phyloP scores from a whole-genome alignment of 2,797 vertebrate species.

The Miichthys miiuy region DNA sequence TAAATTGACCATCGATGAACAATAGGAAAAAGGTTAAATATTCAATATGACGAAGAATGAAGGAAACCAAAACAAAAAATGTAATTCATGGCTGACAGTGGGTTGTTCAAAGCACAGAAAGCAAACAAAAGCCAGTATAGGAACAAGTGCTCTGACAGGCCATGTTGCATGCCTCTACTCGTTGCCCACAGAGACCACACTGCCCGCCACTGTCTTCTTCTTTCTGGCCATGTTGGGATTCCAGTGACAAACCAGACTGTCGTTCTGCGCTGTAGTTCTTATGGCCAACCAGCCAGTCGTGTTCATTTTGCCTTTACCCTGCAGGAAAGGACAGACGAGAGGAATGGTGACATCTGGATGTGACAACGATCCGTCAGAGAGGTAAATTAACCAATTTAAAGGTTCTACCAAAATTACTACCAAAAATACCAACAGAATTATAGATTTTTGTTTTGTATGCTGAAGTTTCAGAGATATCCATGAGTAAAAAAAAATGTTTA shows the following conservation, averaged over 20 bases:
- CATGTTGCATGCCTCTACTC: slow-evolving; percentile 40
- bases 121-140: background rate
- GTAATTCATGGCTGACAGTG: background rate
- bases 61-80: background rate
- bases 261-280: slow-evolving; percentile 92
- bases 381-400: background rate
- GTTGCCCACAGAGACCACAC: slow-evolving; percentile 73
- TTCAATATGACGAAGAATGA: background rate
- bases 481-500: too few species aligned
- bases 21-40: background rate
- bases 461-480: background rate
- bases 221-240: slow-evolving; percentile 82
- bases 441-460: background rate
- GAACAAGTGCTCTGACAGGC: background rate
- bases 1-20: too few species aligned
- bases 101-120: background rate
- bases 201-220: slow-evolving; percentile 72
- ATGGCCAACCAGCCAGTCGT: slow-evolving; percentile 92
- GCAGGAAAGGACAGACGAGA: slow-evolving; percentile 13
- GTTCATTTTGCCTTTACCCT: slow-evolving; percentile 94
- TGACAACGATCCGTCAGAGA: background rate
- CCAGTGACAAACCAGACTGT: slow-evolving; percentile 95
- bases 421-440: background rate
- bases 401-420: background rate
- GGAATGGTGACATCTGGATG: background rate